A percentile compares a stretch with the other conserved stretches of the same genome.
Conservation (phyloP, 23 tunicate genomes). For the Halocynthia roretzi region DNA sequence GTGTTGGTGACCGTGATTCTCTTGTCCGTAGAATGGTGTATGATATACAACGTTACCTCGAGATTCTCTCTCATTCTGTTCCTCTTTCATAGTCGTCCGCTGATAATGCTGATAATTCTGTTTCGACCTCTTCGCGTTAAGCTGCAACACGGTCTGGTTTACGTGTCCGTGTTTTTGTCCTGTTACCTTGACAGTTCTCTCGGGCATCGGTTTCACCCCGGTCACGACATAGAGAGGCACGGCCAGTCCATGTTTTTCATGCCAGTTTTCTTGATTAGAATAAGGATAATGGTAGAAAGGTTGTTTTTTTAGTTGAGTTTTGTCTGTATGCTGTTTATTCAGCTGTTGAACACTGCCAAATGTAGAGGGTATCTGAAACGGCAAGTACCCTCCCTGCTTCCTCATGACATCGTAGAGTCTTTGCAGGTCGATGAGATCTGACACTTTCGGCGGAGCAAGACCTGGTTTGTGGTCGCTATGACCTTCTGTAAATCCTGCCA, state of each 20-base stretch:
- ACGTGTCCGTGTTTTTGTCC: too few species aligned
- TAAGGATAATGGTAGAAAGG: conserved; percentile 77
- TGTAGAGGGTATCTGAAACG: conserved; percentile 30
- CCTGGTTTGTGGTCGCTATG: not conserved
- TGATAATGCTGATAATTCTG: too few species aligned
- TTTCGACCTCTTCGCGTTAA: too few species aligned
- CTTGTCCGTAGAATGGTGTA: conserved; percentile 13
- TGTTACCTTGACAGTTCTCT: not conserved
- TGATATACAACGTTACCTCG: not conserved
- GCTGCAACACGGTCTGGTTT: too few species aligned
- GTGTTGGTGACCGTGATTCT: not conserved
- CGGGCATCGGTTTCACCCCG: conserved; percentile 38
- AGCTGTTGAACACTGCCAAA: conserved; percentile 19
- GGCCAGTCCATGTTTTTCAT: not conserved
- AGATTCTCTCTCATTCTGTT: not conserved
- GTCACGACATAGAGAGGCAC: conserved; percentile 77
- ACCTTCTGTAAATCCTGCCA: not conserved
- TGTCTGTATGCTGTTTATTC: conserved; percentile 20
- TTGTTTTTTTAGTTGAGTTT: conserved; percentile 38
- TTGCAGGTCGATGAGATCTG: conserved; percentile 70
- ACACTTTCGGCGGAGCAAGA: conserved; percentile 39
- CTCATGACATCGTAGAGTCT: conserved; percentile 61
- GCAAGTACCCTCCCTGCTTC: conserved; percentile 37
- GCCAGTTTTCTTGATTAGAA: conserved; percentile 2
- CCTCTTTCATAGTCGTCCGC: not conserved